A percentile compares a stretch with the other conserved stretches of the same genome.
Evolutionary conservation across 2,888 invertebrate species (phyloP).

Genomic region (Cheilosia urbana): DNA sequence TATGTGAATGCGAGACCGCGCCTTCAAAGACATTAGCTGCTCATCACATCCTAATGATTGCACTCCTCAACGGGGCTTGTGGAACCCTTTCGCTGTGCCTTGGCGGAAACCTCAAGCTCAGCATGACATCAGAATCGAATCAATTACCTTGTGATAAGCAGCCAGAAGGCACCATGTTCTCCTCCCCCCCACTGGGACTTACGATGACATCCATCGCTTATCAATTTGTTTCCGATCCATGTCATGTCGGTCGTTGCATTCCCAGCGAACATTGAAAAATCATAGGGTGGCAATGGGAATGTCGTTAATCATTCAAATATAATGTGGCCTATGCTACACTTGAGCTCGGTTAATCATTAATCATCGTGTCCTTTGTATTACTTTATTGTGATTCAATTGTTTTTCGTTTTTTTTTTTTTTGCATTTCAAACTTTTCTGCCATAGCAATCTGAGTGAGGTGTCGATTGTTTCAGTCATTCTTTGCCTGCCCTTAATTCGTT

Average conservation of each 20-base stretch:
- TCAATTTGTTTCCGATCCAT: constrained; percentile 69
- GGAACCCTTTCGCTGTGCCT: constrained; percentile 52
- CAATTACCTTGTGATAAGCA: constrained; percentile 55
- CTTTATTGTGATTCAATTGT: constrained; percentile 29
- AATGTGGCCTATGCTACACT: constrained; percentile 32
- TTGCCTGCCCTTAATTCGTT: constrained; percentile 18
- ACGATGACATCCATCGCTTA: constrained; percentile 66
- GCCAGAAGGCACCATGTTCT: background rate
- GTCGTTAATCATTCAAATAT: constrained; percentile 65
- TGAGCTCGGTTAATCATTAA: constrained; percentile 24
- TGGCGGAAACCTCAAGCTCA: constrained; percentile 62
- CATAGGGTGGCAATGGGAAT: constrained; percentile 56
- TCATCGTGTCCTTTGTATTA: constrained; percentile 12
- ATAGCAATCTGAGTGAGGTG: constrained; percentile 22
- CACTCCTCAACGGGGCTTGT: constrained; percentile 11
- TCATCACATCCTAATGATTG: constrained; percentile 63
- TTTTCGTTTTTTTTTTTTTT: background rate
- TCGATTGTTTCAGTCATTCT: constrained; percentile 36
- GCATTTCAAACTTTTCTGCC: constrained; percentile 1
- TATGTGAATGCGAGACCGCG: constrained; percentile 44
- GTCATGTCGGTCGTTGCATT: constrained; percentile 50
- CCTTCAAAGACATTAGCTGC: constrained; percentile 63
- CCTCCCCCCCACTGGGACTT: background rate
- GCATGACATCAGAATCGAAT: constrained; percentile 71
- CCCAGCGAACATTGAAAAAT: constrained; percentile 42